Base-by-base conservation (phyloP, 2,797 vertebrate genomes). In the Micropoecilia bifurca region DNA sequence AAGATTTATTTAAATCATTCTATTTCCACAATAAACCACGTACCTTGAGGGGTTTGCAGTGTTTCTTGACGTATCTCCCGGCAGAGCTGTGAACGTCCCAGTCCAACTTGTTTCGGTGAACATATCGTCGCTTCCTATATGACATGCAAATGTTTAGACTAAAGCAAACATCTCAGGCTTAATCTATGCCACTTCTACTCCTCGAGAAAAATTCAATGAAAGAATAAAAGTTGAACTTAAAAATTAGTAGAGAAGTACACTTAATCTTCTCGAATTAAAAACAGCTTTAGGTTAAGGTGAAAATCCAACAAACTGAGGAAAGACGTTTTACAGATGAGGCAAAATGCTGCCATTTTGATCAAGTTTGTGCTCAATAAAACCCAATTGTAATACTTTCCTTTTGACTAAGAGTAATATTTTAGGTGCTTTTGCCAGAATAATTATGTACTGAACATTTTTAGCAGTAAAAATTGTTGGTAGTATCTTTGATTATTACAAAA, bases 31-130 rank as follows among this genome's bases (percentile, higher is more conserved):
- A 33, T 41, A 1, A 9, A 20, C 5, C 9, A 6, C 3, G 3
- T 25, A 99, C 97, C 95, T 96, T 97, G 16, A 97, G 93, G 9
- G 97, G 96, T 85, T 96, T 98, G 87, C 96, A 98, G 82, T 96
- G 95, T 80, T 96, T 96, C 72, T 89, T 95, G 71, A 97, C 95
- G 0, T 96, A 97, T 96, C 96, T 95, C 3, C 96, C 97, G 5
- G 96, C 86, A 53, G 96, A 95, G 88, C 95, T 96, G 72, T 96
- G 93, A 14, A 94, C 91, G 77, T 98, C 97, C 96, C 97, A 98
- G 80, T 97, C 95, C 82, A 97, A 89, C n/a, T 71, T 95, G 79
- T 95, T 93, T 10, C 93, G 93, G 84, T 91, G 92, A 81, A 98
- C 96, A 82, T 96, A 98, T 0, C 95, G 95, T 41, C 85, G 92